Base-by-base conservation (phyloP, 1,140 invertebrate genomes). In the Apis florea region DNA sequence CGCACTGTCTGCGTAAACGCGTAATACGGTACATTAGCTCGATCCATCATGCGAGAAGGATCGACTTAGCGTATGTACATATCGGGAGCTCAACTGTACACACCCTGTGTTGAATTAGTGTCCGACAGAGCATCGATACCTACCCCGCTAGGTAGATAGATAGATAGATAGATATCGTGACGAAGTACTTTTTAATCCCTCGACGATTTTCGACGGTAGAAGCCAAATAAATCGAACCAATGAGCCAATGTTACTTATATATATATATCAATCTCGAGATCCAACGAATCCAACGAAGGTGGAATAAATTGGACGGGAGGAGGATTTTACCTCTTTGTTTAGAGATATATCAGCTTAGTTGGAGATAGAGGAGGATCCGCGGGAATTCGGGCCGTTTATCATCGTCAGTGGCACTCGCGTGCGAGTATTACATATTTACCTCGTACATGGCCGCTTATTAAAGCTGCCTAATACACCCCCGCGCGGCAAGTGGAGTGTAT, bases 401-500 rank as follows among this genome's bases (percentile, higher is more conserved):
- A 87, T 87, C 85, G 82, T 87, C 86, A 87, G 69, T 49, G 69
- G 58, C 73, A 80, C 74, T 74, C 64, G 58, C 68, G 76, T 49
- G 51, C 81, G 73, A 66, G 40, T 53, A 58, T 68, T 73, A 67
- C 72, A 75, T 76, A 83, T 85, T 86, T 87, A 80, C 78, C 59
- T 6, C 68, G 85, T 70, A 83, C 79, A 82, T 54, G 82, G 59
- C 71, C 85, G 82, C 86, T 90, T 85, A 89, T 90, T 90, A 91
- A 90, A 88, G 80, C 89, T 87, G 84, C 84, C 89, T 92, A 92
- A 92, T 93, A 92, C 90, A 92, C 89, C 90, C 90, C 84, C 88
- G 89, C 88, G 68, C 54, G 87, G 88, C 90, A 87, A 90, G 89
- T 90, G 87, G 89, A 90, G 87, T 91, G 90, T 92, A 94, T 94